A percentile compares a stretch with the other conserved stretches of the same genome.
Evolutionary conservation across 2,888 invertebrate species (phyloP).

Genomic region (Aromia moschata): DNA sequence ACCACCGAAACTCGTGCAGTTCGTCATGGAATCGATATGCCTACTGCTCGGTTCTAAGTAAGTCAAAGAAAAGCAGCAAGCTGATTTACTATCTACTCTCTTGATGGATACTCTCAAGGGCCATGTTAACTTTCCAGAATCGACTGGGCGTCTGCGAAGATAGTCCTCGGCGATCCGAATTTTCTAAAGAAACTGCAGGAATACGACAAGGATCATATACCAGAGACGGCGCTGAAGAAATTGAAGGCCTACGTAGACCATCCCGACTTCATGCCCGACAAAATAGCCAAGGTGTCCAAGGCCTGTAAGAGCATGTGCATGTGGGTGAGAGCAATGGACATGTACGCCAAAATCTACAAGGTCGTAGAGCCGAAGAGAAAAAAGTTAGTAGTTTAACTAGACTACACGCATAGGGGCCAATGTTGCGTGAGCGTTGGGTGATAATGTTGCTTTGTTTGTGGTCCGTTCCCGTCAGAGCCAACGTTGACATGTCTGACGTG

Average conservation of each 20-base stretch:
- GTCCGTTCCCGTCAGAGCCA: too few species aligned
- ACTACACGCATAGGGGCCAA: too few species aligned
- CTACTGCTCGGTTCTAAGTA: constrained; percentile 84
- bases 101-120: too few species aligned
- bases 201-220: constrained; percentile 88
- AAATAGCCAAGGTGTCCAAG: constrained; percentile 85
- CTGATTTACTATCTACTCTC: too few species aligned
- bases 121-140: constrained; percentile 72
- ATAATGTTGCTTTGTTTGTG: too few species aligned
- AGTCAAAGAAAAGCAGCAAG: too few species aligned
- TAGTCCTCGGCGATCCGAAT: constrained; percentile 81
- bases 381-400: too few species aligned
- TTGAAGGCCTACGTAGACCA: constrained; percentile 84
- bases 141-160: constrained; percentile 87
- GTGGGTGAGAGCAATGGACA: constrained; percentile 92
- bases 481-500: too few species aligned
- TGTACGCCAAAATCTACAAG: constrained; percentile 86
- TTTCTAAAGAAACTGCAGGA: constrained; percentile 84
- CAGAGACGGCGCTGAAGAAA: constrained; percentile 78
- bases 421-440: too few species aligned
- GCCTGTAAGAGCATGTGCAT: constrained; percentile 91
- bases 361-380: constrained; percentile 89
- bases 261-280: constrained; percentile 85
- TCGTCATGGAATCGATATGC: constrained; percentile 93
- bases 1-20: constrained; percentile 85